Evolutionary conservation across 2,888 invertebrate genomes (phyloP).

Genomic region (Germaria angustata): DNA sequence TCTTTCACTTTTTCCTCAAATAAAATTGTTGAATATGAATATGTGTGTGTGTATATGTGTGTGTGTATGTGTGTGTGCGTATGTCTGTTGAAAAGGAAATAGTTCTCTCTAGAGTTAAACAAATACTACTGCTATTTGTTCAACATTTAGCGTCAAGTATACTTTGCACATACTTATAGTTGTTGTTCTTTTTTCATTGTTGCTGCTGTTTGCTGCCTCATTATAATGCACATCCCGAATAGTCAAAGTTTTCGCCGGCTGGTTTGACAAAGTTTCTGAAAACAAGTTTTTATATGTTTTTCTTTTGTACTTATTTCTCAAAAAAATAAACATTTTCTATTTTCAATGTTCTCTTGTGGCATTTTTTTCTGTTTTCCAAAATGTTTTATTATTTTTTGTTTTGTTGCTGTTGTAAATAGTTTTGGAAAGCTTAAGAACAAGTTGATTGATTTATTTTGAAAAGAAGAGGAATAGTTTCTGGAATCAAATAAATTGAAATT

Average conservation of each 20-base stretch:
- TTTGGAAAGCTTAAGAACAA: constrained; percentile 6
- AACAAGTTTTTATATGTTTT: background rate
- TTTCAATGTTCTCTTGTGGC: background rate
- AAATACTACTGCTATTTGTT: constrained; percentile 37
- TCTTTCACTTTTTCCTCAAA: background rate
- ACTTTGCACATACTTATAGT: constrained; percentile 20
- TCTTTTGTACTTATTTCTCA: too few relatives aligned
- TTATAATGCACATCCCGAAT: background rate
- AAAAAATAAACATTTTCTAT: too few relatives aligned
- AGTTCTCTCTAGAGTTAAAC: background rate
- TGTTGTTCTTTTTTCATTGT: background rate
- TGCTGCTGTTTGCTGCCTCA: background rate
- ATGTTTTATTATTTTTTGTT: constrained; percentile 6
- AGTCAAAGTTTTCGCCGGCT: background rate
- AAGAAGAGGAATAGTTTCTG: background rate
- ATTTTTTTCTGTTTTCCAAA: background rate
- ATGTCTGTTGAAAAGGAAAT: background rate
- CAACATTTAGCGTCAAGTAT: constrained; percentile 49
- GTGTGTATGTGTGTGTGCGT: too few relatives aligned
- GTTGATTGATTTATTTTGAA: constrained; percentile 30
- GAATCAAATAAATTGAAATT: too few relatives aligned
- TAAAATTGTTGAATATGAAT: too few relatives aligned
- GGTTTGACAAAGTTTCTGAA: constrained; percentile 17
- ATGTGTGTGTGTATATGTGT: too few relatives aligned
- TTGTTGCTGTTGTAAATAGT: too few relatives aligned